Evolutionary conservation across 2,888 invertebrate genomes (phyloP).

Genomic region (Polyploca ridens): DNA sequence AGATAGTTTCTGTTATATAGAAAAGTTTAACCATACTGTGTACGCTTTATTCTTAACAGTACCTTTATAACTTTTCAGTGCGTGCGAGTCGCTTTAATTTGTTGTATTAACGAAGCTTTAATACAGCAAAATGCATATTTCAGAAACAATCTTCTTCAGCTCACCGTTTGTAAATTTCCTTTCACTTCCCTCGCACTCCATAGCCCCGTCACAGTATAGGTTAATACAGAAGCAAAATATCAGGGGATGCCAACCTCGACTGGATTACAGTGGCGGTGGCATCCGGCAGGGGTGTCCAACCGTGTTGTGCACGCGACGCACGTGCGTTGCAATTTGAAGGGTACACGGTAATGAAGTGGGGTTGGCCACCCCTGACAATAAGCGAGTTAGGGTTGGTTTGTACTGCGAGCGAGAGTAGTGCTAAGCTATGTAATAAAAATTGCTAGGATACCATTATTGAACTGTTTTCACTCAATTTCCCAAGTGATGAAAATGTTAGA

Average conservation of each 20-base stretch:
- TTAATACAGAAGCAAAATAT: constrained; percentile 28
- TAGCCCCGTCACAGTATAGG: not conserved
- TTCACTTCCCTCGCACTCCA: not conserved
- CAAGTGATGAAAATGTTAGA: no score
- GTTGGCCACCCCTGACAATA: constrained; percentile 61
- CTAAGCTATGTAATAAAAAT: not conserved
- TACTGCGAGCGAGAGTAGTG: constrained; percentile 33
- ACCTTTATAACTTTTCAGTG: no score
- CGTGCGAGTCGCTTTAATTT: no score
- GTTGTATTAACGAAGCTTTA: no score
- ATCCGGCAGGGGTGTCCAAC: constrained; percentile 67
- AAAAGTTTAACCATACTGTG: no score
- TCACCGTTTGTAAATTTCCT: not conserved
- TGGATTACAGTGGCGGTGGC: constrained; percentile 46
- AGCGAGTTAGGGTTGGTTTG: constrained; percentile 28
- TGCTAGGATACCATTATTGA: no score
- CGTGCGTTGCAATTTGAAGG: constrained; percentile 74
- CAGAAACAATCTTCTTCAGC: no score
- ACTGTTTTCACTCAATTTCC: no score
- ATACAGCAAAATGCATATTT: no score
- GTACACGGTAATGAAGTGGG: constrained; percentile 75
- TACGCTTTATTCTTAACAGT: no score
- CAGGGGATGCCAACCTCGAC: constrained; percentile 56
- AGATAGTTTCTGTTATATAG: no score
- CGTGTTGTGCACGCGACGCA: constrained; percentile 70